Base-by-base conservation (phyloP, 2,113 vertebrate species). In the Hippocampus comes region DNA sequence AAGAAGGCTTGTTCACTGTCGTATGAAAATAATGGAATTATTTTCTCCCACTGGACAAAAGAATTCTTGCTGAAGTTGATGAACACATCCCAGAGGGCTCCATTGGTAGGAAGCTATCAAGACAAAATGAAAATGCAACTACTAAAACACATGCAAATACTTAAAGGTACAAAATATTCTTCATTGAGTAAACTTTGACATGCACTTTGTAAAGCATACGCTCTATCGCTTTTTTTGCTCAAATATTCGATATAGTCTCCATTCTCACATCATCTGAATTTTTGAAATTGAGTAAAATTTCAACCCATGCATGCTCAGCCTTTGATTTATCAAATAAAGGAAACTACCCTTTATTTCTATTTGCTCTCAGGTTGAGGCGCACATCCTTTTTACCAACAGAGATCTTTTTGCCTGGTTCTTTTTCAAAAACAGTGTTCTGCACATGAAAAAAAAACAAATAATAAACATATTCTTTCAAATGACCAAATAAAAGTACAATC, bases 11-110 rank as follows among this genome's bases (percentile, higher is more conserved):
- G 70, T 6, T 94, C 88, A 0, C n/a, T 81, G 53, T 86, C 87
- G 76, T 95, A 95, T 30, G 87, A 90, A 77, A 96, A 96, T 27
- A 80, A 61, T 1, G 95, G 94, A 67, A 96, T 89, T 66, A 95
- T 91, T 81, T 81, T 81, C 6, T 95, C 93, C 95, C 95, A 96
- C 6, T 90, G 89, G 70, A 94, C 92, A 73, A 96, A 80, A 3
- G 89, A 83, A 38, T 82, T 92, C 65, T 78, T 86, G 27, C 91
- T 88, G 59, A 92, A 95, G 84, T 96, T 93, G 90, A 96, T 89
- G 72, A 94, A 92, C 30, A 94, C 63, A 63, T 87, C 93, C 94
- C 94, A 96, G 67, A 96, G 75, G 73, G 92, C 90, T 0, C 91
- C 93, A 73, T 82, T 82, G 15, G 81, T 90, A 6, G 93, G 94